Evolutionary conservation across 1,140 invertebrate species (phyloP).

Genomic region (Euwallacea fornicatus): DNA sequence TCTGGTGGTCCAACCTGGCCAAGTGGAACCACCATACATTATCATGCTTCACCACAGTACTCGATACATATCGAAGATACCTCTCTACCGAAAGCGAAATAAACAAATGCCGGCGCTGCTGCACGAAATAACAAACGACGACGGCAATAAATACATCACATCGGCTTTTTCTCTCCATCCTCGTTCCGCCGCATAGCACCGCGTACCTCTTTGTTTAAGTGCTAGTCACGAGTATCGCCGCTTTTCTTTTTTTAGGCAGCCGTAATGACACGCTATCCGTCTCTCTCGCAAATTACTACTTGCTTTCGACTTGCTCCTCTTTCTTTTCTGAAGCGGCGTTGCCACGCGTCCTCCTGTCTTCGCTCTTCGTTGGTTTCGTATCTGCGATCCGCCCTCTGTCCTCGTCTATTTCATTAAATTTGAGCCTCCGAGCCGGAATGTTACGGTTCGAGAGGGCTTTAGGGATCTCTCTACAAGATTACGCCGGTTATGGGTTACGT

Average conservation of each 20-base stretch:
- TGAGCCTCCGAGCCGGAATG: conserved; percentile 28
- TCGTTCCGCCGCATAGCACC: conserved; percentile 31
- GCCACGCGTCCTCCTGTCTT: conserved; percentile 14
- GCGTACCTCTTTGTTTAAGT: conserved; percentile 37
- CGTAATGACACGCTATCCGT: conserved; percentile 34
- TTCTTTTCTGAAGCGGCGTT: conserved; percentile 29
- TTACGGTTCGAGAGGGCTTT: conserved; percentile 35
- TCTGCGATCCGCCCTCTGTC: not conserved
- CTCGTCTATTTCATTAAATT: conserved; percentile 36
- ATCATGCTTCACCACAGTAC: conserved; percentile 22
- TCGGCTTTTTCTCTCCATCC: conserved; percentile 28
- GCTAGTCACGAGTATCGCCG: conserved; percentile 38
- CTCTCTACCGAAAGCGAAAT: conserved; percentile 30
- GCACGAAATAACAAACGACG: conserved; percentile 38
- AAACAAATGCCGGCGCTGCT: conserved; percentile 39
- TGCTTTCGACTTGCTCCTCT: conserved; percentile 30
- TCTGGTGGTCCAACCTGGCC: not conserved
- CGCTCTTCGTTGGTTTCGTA: conserved; percentile 4
- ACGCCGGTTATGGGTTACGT: conserved; percentile 31
- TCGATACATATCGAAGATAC: conserved; percentile 21
- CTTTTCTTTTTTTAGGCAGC: conserved; percentile 36
- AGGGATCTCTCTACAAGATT: conserved; percentile 37
- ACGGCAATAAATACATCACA: conserved; percentile 40
- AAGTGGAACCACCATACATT: no score
- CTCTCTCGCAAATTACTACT: conserved; percentile 41